Conservation (phyloP, 2,888 invertebrate genomes). For the Odontomyia ornata region DNA sequence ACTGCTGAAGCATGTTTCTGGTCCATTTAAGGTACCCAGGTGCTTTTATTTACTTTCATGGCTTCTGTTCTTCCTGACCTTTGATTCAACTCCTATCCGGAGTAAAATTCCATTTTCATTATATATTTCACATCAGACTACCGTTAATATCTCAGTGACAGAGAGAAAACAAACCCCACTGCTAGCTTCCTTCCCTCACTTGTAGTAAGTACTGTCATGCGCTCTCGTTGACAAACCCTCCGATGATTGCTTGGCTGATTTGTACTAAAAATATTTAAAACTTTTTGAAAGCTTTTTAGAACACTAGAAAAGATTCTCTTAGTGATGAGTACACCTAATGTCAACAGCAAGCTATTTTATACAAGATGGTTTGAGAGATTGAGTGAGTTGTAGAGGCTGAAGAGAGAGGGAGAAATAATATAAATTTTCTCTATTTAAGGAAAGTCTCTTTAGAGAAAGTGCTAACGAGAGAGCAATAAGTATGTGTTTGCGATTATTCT, state of each 20-base stretch:
- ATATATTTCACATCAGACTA: neutral
- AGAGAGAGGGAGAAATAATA: neutral
- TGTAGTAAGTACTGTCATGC: neutral
- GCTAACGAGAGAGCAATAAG: neutral
- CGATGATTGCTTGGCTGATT: neutral
- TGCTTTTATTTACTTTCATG: neutral
- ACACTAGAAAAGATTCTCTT: neutral
- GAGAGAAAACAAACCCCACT: neutral
- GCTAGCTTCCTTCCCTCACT: neutral
- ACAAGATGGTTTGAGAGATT: neutral
- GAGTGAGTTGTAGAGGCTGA: too few relatives aligned
- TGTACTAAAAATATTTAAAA: neutral
- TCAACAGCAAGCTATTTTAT: neutral
- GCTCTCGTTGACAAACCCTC: neutral
- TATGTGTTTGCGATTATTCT: neutral
- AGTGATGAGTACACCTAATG: neutral
- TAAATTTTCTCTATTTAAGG: neutral
- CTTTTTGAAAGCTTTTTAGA: constrained; percentile 2
- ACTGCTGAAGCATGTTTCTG: neutral
- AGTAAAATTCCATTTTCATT: neutral
- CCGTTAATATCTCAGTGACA: neutral
- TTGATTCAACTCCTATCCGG: neutral
- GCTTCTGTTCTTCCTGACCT: neutral
- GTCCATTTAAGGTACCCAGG: too few relatives aligned
- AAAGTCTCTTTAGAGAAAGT: neutral